Conservation (phyloP, 30 jellyfish, hydroid and myxozoan species). For the Mastigias papua region DNA sequence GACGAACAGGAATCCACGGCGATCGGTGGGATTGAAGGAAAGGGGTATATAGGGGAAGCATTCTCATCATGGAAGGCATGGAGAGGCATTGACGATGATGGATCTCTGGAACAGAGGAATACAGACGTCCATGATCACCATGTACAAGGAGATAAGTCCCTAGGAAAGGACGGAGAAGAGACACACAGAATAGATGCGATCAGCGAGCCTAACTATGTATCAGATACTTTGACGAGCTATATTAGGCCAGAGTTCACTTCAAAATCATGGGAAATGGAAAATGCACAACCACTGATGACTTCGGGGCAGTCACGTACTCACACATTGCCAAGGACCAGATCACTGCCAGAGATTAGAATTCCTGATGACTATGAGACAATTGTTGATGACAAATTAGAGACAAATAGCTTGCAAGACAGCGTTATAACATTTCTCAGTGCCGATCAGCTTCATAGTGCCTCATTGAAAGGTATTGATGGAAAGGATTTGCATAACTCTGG, state of each 20-base stretch:
- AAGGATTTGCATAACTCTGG: constrained; percentile 1
- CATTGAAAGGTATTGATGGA: constrained; percentile 29
- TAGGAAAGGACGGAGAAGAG: constrained; percentile 32
- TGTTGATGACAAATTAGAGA: constrained; percentile 47
- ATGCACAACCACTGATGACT: constrained; percentile 61
- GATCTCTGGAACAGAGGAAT: constrained; percentile 25
- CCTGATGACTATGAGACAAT: constrained; percentile 57
- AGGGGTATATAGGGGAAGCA: constrained; percentile 41
- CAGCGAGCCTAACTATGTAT: constrained; percentile 15
- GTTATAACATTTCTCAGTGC: constrained; percentile 61
- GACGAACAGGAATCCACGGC: constrained; percentile 11
- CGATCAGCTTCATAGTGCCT: constrained; percentile 17
- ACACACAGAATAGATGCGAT: constrained; percentile 38
- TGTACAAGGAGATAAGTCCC: not conserved
- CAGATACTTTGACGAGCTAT: constrained; percentile 35
- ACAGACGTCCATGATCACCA: not conserved
- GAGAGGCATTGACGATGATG: constrained; percentile 50
- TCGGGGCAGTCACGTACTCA: constrained; percentile 67
- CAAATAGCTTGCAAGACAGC: constrained; percentile 51
- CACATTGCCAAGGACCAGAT: constrained; percentile 51
- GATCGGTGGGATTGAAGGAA: constrained; percentile 7
- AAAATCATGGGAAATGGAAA: constrained; percentile 62
- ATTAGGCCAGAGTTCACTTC: constrained; percentile 47
- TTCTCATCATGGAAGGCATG: constrained; percentile 57
- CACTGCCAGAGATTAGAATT: constrained; percentile 50